A percentile compares a stretch with the other conserved stretches of the same genome.
These are phyloP conservation scores for Frankliniella fusca DNA, from an alignment of 2,888 invertebrate species.

Conservation along the genomic window DNA sequence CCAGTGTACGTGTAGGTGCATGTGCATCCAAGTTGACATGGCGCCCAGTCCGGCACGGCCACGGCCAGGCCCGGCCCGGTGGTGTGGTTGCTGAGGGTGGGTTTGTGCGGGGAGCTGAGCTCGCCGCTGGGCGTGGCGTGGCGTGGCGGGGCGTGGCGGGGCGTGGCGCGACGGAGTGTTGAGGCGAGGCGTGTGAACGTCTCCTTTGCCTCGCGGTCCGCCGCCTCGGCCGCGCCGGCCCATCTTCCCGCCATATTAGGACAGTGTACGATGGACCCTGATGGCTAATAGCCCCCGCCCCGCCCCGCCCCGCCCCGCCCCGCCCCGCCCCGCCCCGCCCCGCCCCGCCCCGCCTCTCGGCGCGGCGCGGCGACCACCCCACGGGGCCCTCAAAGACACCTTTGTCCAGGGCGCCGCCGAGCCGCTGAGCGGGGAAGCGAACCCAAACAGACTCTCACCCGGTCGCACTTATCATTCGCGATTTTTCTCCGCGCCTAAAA, in stretches of 20 bases:
- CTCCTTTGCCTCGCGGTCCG: neutral
- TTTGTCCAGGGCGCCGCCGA: too few species aligned
- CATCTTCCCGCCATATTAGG: neutral
- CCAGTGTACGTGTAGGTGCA: too few species aligned
- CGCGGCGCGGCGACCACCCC: neutral
- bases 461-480: too few species aligned
- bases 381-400: too few species aligned
- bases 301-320: neutral
- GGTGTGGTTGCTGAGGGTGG: neutral
- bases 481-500: too few species aligned
- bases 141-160: neutral
- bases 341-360: neutral
- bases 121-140: neutral
- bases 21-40: too few species aligned
- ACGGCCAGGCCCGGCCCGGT: neutral
- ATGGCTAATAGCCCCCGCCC: constrained; percentile 10
- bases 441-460: too few species aligned
- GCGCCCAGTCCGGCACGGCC: too few species aligned
- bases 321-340: neutral
- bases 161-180: neutral
- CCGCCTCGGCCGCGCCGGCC: neutral
- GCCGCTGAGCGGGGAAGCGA: too few species aligned
- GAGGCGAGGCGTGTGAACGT: neutral
- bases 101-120: too few species aligned
- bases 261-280: neutral